phyloP scores from a whole-genome alignment of 1,140 invertebrate species.

The Pogonomyrmex barbatus region DNA sequence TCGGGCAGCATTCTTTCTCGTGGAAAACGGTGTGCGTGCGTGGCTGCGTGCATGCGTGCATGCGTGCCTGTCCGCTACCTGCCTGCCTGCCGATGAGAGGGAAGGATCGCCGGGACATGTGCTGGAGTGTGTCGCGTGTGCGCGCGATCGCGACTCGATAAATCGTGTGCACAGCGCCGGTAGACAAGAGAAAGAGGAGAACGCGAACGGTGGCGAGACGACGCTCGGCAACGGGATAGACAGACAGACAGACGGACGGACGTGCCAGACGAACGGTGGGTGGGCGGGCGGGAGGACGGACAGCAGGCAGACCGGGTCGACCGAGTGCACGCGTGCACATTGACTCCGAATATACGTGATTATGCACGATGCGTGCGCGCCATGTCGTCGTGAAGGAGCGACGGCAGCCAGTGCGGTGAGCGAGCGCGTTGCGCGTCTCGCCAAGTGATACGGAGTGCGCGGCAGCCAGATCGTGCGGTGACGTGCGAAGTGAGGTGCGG shows the following conservation, averaged over 20 bases:
- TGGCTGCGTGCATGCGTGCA: conserved; percentile 30
- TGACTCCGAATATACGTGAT: conserved; percentile 54
- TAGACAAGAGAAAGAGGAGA: neutral
- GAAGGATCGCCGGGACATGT: conserved; percentile 59
- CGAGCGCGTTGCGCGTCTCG: conserved; percentile 31
- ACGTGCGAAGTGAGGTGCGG: conserved; percentile 62
- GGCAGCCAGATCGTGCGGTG: conserved; percentile 24
- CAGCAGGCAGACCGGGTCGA: conserved; percentile 1
- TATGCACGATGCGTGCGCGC: conserved; percentile 68
- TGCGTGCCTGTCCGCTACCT: neutral
- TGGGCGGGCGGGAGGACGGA: neutral
- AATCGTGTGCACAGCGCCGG: conserved; percentile 57
- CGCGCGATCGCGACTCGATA: conserved; percentile 61
- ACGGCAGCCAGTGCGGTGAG: conserved; percentile 58
- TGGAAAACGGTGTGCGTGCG: neutral
- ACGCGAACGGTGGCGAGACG: neutral
- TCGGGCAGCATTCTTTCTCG: conserved; percentile 23
- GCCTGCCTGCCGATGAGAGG: neutral
- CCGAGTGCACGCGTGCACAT: conserved; percentile 67
- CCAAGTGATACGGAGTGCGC: conserved; percentile 37
- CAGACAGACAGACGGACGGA: conserved; percentile 38
- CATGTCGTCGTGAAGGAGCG: conserved; percentile 66
- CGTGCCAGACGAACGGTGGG: no score
- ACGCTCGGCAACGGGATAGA: conserved; percentile 14
- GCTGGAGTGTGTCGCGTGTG: conserved; percentile 64